phyloP scores from a whole-genome alignment of 2,888 invertebrate genomes.

The Meliscaeva auricollis region DNA sequence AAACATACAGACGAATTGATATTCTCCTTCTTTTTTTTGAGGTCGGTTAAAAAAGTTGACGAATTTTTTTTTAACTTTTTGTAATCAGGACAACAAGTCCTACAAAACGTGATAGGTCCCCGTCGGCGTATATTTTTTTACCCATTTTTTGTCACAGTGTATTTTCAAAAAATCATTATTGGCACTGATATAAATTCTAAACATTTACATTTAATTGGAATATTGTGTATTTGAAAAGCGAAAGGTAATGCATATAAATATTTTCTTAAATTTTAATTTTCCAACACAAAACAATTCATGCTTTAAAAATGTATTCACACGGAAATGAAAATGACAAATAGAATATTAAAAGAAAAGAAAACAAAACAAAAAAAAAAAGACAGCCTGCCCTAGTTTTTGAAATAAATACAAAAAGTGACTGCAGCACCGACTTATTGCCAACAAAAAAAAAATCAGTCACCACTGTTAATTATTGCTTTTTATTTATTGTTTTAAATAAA shows the following conservation, averaged over 20 bases:
- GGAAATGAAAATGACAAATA: constrained; percentile 15
- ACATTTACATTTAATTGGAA: no score
- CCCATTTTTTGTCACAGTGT: no score
- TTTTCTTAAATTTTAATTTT: background rate
- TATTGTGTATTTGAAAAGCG: background rate
- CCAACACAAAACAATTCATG: background rate
- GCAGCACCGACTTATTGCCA: constrained; percentile 43
- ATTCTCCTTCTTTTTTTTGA: no score
- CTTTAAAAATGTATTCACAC: background rate
- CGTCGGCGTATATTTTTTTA: no score
- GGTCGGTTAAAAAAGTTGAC: no score
- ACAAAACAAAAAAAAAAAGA: constrained; percentile 12
- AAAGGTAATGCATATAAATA: background rate
- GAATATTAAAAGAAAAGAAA: constrained; percentile 1
- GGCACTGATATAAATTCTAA: no score
- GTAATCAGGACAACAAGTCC: no score
- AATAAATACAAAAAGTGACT: constrained; percentile 40
- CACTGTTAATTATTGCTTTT: background rate
- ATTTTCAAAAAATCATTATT: no score
- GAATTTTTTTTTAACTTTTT: no score
- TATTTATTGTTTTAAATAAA: constrained; percentile 48
- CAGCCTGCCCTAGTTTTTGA: constrained; percentile 45
- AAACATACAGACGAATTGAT: no score
- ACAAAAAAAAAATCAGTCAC: constrained; percentile 28
- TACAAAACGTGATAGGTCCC: no score